Conservation (phyloP, 2,888 invertebrate genomes). For the Dione juno region DNA sequence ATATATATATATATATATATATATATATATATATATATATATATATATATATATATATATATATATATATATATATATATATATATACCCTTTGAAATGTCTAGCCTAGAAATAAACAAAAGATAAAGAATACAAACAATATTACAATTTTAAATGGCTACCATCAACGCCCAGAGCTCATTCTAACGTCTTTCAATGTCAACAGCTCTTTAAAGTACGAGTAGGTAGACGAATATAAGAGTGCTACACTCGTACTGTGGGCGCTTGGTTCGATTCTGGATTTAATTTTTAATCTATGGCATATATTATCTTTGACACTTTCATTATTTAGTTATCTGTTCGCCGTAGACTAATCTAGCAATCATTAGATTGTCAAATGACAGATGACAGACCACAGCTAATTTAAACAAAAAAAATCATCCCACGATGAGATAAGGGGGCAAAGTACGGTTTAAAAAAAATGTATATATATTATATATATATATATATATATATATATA, state of each 20-base stretch:
- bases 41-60: too few relatives aligned
- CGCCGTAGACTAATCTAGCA: too few relatives aligned
- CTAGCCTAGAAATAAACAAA: background rate
- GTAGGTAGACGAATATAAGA: background rate
- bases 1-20: too few relatives aligned
- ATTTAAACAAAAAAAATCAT: too few relatives aligned
- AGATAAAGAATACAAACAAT: slow-evolving; percentile 1
- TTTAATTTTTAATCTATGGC: background rate
- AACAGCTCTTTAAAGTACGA: background rate
- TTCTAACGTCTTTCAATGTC: slow-evolving; percentile 15
- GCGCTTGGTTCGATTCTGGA: background rate
- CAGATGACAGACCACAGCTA: too few relatives aligned
- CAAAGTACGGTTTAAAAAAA: too few relatives aligned
- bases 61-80: slow-evolving; percentile 17
- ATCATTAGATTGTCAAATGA: too few relatives aligned
- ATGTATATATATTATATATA: too few relatives aligned
- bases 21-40: too few relatives aligned
- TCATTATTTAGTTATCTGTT: too few relatives aligned
- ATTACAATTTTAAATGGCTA: slow-evolving; percentile 13
- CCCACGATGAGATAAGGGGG: too few relatives aligned
- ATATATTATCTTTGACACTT: background rate
- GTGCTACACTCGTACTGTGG: background rate
- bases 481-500: too few relatives aligned
- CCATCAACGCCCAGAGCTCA: background rate
- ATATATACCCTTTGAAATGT: background rate